Percentiles rank a stretch among this genome's conserved stretches.
These are phyloP conservation scores for Oncorhynchus clarkii DNA, from an alignment of 2,113 vertebrate species.

Conservation along the genomic window DNA sequence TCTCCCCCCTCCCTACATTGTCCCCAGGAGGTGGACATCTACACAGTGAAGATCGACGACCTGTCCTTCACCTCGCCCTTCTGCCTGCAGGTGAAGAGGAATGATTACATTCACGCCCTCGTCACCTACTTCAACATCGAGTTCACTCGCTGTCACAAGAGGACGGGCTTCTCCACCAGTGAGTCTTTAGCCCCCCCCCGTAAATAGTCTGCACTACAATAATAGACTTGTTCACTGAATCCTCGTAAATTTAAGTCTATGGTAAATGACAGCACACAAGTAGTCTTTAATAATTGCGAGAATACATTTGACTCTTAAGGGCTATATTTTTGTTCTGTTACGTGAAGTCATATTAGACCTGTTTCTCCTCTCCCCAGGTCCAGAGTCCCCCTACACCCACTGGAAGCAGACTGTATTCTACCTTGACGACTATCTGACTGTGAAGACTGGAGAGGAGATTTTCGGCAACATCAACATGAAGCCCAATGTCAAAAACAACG, in stretches of 20 bases:
- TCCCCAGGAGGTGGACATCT: conserved; percentile 90
- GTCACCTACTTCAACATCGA: conserved; percentile 96
- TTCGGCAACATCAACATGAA: conserved; percentile 92
- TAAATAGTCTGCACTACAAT: not conserved
- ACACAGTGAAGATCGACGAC: conserved; percentile 90
- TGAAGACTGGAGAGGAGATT: conserved; percentile 91
- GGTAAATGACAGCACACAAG: not conserved
- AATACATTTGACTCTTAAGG: not conserved
- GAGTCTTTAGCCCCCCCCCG: conserved; percentile 40
- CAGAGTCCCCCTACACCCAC: conserved; percentile 92
- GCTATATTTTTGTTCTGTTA: too few relatives aligned
- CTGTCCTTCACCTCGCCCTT: conserved; percentile 91
- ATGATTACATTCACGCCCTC: conserved; percentile 89
- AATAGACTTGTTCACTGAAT: not conserved
- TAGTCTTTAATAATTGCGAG: not conserved
- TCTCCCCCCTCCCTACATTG: not conserved
- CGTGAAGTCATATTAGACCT: too few relatives aligned
- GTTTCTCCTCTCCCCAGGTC: conserved; percentile 65
- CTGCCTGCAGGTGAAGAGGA: conserved; percentile 91
- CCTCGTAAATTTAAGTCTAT: not conserved
- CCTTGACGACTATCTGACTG: conserved; percentile 90
- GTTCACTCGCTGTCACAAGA: conserved; percentile 92
- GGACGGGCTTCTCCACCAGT: conserved; percentile 94
- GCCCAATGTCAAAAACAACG: conserved; percentile 92
- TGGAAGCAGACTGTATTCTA: conserved; percentile 97